Conservation (phyloP, 2,797 vertebrate genomes). For the Hylomyscus alleni region DNA sequence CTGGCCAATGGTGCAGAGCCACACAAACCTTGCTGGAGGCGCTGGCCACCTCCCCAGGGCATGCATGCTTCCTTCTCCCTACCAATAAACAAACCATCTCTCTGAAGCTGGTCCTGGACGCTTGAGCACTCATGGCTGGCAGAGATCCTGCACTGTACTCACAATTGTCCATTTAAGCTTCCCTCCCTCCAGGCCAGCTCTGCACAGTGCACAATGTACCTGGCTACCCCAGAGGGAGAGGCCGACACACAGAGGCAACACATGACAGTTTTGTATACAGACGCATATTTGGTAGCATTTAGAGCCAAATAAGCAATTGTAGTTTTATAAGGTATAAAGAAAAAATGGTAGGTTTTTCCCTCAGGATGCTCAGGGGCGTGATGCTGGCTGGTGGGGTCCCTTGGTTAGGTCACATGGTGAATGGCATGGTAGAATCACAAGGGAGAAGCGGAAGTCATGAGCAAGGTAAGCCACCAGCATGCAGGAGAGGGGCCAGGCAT, state of each 20-base stretch:
- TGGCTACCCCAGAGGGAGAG: neutral
- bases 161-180: neutral
- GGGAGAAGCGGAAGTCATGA: neutral
- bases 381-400: neutral
- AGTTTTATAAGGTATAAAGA: neutral
- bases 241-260: rapidly evolving
- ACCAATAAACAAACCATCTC: neutral
- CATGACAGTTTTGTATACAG: neutral
- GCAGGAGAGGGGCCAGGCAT: neutral
- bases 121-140: no score
- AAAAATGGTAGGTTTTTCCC: neutral
- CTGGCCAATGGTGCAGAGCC: neutral
- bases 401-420: neutral
- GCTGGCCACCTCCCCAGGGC: neutral
- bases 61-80: neutral
- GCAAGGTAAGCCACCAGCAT: neutral
- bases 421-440: neutral
- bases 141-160: no score
- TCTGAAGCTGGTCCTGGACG: neutral
- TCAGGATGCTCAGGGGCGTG: neutral
- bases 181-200: neutral
- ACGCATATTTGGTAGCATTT: neutral
- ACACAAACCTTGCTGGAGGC: neutral
- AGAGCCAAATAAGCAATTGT: neutral
- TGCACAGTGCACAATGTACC: neutral